Conservation (phyloP, 2,888 invertebrate species). For the Cantharis rustica region DNA sequence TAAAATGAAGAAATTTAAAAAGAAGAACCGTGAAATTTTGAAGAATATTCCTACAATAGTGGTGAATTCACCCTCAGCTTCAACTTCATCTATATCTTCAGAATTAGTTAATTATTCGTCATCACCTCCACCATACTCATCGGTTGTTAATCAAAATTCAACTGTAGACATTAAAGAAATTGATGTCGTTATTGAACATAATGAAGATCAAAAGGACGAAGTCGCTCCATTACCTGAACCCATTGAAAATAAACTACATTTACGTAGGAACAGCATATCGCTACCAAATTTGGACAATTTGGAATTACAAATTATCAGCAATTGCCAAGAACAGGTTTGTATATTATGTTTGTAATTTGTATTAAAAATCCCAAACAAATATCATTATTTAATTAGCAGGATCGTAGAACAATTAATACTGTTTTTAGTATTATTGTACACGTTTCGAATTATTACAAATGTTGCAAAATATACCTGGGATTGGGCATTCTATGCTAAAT, state of each 20-base stretch:
- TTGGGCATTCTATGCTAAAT: no score
- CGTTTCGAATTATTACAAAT: no score
- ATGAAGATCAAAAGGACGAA: conserved; percentile 13
- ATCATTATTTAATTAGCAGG: not conserved
- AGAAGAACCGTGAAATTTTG: conserved; percentile 4
- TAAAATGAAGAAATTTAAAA: not conserved
- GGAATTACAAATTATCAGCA: conserved; percentile 60
- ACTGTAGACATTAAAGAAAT: not conserved
- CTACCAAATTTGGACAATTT: conserved; percentile 74
- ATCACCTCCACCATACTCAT: not conserved
- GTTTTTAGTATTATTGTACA: no score
- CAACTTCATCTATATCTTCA: conserved; percentile 4
- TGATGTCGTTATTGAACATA: conserved; percentile 4
- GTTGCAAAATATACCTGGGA: no score
- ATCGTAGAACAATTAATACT: not conserved
- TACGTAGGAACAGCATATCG: conserved; percentile 74
- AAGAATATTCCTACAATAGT: conserved; percentile 15
- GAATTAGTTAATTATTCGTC: not conserved
- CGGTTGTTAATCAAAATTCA: not conserved
- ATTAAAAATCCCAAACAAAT: not conserved
- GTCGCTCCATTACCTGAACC: conserved; percentile 6
- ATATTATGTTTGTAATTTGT: not conserved
- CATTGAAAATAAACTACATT: conserved; percentile 28
- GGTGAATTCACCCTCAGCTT: conserved; percentile 17
- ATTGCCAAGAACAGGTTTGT: conserved; percentile 21